Evolutionary conservation across 1,140 invertebrate genomes (phyloP).

Genomic region (Bombyx mandarina): DNA sequence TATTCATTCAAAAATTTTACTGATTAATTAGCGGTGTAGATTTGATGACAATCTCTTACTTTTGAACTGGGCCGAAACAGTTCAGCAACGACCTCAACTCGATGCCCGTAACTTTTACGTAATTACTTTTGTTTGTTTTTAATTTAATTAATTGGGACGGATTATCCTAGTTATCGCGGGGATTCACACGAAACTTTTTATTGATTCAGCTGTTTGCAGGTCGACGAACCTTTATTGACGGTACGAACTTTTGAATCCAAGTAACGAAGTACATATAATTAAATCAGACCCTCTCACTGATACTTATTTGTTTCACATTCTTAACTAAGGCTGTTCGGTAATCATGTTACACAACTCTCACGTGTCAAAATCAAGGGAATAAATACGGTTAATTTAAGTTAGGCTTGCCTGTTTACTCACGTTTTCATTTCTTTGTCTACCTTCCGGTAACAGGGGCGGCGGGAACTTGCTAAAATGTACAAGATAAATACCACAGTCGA

Average conservation of each 20-base stretch:
- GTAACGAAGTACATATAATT: constrained; percentile 18
- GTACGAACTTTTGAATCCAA: constrained; percentile 14
- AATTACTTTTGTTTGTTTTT: constrained; percentile 53
- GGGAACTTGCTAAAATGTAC: constrained; percentile 43
- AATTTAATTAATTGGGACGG: constrained; percentile 54
- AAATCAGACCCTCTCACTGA: constrained; percentile 15
- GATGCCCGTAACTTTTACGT: constrained; percentile 32
- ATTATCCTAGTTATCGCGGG: constrained; percentile 40
- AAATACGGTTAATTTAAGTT: constrained; percentile 40
- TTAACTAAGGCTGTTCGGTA: constrained; percentile 19
- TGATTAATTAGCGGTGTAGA: not conserved
- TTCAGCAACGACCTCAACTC: constrained; percentile 7
- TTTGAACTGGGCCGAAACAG: not conserved
- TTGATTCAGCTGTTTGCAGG: constrained; percentile 22
- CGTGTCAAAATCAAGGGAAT: constrained; percentile 39
- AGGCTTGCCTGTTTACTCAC: constrained; percentile 43
- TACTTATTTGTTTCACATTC: constrained; percentile 16
- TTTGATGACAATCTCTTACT: not conserved
- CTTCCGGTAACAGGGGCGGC: constrained; percentile 24
- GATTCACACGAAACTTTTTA: constrained; percentile 42
- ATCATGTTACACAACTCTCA: constrained; percentile 30
- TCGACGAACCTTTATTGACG: constrained; percentile 26
- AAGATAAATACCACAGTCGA: constrained; percentile 55
- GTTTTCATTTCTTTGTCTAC: constrained; percentile 52
- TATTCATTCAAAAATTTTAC: no score